Percentiles rank a stretch among this genome's conserved stretches.
phyloP scores from a whole-genome alignment of 2,888 invertebrate genomes.

The Heliconius ethilla region DNA sequence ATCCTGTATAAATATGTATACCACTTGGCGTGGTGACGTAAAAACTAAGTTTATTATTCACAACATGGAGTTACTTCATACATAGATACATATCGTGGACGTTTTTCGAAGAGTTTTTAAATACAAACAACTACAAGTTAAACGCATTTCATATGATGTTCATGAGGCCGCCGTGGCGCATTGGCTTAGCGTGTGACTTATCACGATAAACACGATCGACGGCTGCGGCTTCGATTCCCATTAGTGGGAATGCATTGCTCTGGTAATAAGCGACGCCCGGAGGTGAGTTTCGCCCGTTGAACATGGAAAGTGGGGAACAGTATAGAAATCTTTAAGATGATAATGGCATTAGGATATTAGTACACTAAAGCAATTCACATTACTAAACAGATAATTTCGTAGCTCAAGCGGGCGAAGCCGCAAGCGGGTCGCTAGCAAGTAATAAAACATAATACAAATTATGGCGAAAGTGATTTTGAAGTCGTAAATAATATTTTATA shows the following conservation, averaged over 20 bases:
- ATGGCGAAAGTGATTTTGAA: background rate
- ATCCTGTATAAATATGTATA: background rate
- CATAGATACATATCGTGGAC: conserved; percentile 12
- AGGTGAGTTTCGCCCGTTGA: too few relatives aligned
- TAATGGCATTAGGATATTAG: too few relatives aligned
- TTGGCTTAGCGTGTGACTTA: background rate
- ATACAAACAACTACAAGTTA: background rate
- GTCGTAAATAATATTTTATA: background rate
- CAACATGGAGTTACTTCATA: background rate
- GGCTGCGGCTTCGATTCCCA: too few relatives aligned
- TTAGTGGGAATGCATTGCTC: background rate
- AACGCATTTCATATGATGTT: background rate
- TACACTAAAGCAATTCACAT: too few relatives aligned
- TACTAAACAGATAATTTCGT: too few relatives aligned
- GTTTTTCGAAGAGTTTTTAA: background rate
- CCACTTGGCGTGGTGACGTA: background rate
- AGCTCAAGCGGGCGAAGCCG: too few relatives aligned
- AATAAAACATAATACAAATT: background rate
- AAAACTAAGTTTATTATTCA: background rate
- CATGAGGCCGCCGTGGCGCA: background rate
- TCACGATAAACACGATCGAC: background rate
- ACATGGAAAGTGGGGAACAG: too few relatives aligned
- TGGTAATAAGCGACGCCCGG: too few relatives aligned
- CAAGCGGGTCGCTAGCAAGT: too few relatives aligned
- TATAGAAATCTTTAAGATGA: too few relatives aligned